phyloP scores from a whole-genome alignment of 2,113 vertebrate species.

The Thryonomys swinderianus region DNA sequence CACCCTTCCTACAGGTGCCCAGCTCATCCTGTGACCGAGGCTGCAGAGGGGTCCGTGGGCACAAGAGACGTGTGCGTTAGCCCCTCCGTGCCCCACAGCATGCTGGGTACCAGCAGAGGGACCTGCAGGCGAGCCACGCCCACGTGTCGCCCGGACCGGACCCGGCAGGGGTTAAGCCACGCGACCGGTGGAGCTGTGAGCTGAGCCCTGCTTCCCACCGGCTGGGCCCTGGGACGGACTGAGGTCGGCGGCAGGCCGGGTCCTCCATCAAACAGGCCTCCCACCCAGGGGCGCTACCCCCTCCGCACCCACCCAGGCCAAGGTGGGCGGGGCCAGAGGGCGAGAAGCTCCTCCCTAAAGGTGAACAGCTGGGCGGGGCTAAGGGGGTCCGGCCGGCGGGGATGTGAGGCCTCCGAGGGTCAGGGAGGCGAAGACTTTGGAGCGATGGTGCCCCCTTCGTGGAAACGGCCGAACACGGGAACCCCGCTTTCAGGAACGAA shows the following conservation, averaged over 20 bases:
- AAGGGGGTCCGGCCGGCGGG: neutral
- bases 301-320: rapidly evolving
- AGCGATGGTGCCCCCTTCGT: neutral
- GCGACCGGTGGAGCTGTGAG: neutral
- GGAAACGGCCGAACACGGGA: neutral
- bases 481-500: neutral
- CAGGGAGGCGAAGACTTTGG: rapidly evolving
- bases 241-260: neutral
- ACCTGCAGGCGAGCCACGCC: neutral
- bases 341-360: neutral
- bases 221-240: neutral
- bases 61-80: too few species aligned
- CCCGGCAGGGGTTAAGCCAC: neutral
- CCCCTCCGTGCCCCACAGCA: rapidly evolving
- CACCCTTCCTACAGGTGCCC: neutral
- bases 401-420: neutral
- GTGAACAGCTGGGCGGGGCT: neutral
- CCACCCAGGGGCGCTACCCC: too few species aligned
- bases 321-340: rapidly evolving
- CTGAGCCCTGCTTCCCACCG: neutral
- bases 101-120: neutral
- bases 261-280: too few species aligned
- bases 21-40: rapidly evolving
- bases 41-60: neutral
- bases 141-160: rapidly evolving